Conservation (phyloP, 2,797 vertebrate genomes). For the Cetoscarus ocellatus region DNA sequence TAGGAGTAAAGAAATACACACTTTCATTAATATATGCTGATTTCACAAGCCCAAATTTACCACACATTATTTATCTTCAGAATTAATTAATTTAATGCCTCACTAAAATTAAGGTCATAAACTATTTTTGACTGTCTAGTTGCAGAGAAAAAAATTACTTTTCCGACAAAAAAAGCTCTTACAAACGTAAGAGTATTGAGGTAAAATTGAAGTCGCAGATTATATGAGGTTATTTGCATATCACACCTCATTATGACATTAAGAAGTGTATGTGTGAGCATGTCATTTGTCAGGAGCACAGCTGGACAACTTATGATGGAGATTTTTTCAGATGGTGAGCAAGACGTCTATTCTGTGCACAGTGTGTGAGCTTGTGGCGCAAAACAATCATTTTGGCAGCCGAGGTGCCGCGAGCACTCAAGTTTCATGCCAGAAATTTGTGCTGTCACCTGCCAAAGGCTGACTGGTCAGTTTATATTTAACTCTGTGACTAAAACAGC, state of each 20-base stretch:
- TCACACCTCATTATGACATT: conserved; percentile 58
- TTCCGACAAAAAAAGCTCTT: too few relatives aligned
- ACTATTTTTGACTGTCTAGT: too few relatives aligned
- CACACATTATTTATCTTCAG: not conserved
- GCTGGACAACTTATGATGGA: conserved; percentile 49
- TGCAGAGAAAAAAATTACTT: too few relatives aligned
- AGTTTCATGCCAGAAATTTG: conserved; percentile 46
- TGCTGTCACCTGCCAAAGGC: conserved; percentile 57
- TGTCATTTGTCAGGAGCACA: conserved; percentile 51
- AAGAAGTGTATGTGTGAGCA: conserved; percentile 15
- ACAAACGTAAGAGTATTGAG: not conserved
- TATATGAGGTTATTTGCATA: conserved; percentile 65
- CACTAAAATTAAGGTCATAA: too few relatives aligned
- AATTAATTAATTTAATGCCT: too few relatives aligned
- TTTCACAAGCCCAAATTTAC: conserved; percentile 7
- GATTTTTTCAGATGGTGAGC: conserved; percentile 54
- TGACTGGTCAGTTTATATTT: conserved; percentile 60
- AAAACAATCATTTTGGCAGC: conserved; percentile 41
- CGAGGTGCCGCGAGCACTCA: conserved; percentile 31
- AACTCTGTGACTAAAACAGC: conserved; percentile 42
- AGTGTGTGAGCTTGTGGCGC: conserved; percentile 14
- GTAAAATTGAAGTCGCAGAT: conserved; percentile 57
- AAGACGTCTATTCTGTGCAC: conserved; percentile 45
- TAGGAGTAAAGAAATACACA: conserved; percentile 23
- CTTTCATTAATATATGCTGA: conserved; percentile 24